Conservation (phyloP, 2,888 invertebrate species). For the Cecidostiba fungosa region DNA sequence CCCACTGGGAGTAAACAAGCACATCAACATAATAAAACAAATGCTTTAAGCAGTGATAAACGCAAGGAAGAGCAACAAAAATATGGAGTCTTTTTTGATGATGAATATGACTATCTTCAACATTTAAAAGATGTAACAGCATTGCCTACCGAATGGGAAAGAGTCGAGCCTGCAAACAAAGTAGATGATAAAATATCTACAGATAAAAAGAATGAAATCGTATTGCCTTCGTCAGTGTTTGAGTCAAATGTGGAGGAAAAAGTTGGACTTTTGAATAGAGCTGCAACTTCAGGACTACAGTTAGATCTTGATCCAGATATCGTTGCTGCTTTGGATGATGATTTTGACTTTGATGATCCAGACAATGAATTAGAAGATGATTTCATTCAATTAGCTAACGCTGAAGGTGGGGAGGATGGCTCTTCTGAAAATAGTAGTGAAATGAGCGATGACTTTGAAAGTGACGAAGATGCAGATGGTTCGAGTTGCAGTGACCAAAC, state of each 20-base stretch:
- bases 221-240: conserved; percentile 93
- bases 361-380: conserved; percentile 95
- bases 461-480: conserved; percentile 81
- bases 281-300: conserved; percentile 85
- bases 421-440: conserved; percentile 67
- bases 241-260: conserved; percentile 93
- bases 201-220: conserved; percentile 78
- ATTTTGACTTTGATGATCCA: conserved; percentile 92
- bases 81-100: conserved; percentile 96
- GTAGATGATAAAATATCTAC: conserved; percentile 70
- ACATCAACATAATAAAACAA: conserved; percentile 65
- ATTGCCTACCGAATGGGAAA: conserved; percentile 82
- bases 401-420: background rate
- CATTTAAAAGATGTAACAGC: conserved; percentile 88
- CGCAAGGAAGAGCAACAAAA: conserved; percentile 88
- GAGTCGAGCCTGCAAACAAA: conserved; percentile 72
- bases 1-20: conserved; percentile 80
- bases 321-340: conserved; percentile 95
- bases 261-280: conserved; percentile 91
- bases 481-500: conserved; percentile 79
- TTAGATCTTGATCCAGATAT: conserved; percentile 93
- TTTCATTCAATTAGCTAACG: conserved; percentile 92
- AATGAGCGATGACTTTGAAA: conserved; percentile 65
- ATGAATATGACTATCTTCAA: conserved; percentile 97
- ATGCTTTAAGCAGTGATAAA: conserved; percentile 78